Evolutionary conservation across 2,113 vertebrate genomes (phyloP).

Genomic region (Podilymbus podiceps): DNA sequence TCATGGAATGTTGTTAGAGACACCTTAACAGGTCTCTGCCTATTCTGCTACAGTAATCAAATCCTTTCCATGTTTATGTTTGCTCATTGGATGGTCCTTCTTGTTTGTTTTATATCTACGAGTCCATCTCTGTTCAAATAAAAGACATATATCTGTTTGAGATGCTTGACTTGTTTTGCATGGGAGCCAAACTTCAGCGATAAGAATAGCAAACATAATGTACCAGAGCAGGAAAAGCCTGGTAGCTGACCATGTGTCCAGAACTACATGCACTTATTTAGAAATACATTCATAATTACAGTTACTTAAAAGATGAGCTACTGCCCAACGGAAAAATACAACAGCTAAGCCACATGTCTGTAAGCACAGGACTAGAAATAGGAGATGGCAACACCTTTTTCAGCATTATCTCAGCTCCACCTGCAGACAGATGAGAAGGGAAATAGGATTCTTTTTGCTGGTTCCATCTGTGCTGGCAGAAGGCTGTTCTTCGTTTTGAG

Average conservation of each 20-base stretch:
- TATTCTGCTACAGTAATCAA: neutral
- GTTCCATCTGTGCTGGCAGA: neutral
- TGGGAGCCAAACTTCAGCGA: slow-evolving; percentile 4
- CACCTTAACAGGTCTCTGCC: neutral
- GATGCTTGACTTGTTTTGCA: neutral
- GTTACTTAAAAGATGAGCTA: neutral
- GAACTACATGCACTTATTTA: neutral
- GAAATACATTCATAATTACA: neutral
- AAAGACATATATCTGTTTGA: neutral
- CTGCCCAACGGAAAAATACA: neutral
- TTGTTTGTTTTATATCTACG: neutral
- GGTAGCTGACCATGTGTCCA: neutral
- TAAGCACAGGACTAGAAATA: neutral
- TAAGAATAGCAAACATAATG: slow-evolving; percentile 40
- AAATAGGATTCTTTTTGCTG: neutral
- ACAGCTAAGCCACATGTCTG: neutral
- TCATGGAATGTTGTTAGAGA: neutral
- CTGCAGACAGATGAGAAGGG: neutral
- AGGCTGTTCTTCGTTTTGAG: neutral
- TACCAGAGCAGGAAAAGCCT: neutral
- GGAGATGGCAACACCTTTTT: neutral
- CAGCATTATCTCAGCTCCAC: neutral
- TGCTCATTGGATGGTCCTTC: neutral
- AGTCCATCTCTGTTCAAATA: slow-evolving; percentile 49
- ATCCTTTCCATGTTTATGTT: neutral